These are phyloP conservation scores for Atherix ibis DNA, from an alignment of 2,888 invertebrate species.

Conservation along the genomic window DNA sequence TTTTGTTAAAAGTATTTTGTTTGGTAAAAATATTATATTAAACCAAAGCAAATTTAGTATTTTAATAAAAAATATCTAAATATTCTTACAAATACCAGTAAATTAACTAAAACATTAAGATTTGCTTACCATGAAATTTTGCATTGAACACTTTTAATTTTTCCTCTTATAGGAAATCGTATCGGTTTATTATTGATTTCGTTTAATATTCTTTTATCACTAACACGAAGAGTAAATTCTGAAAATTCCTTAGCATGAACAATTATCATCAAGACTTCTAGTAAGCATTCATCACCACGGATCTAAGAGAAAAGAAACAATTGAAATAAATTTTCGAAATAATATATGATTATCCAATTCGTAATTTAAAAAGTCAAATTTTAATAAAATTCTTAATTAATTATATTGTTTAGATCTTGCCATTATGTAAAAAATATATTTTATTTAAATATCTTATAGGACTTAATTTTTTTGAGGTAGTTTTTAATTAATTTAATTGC, in stretches of 20 bases:
- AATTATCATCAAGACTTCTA: slow-evolving; percentile 38
- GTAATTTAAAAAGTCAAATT: too few species aligned
- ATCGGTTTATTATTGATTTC: slow-evolving; percentile 48
- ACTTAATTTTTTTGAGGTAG: too few species aligned
- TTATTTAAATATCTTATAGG: too few species aligned
- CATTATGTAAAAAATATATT: slow-evolving; percentile 2
- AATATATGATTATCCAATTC: too few species aligned
- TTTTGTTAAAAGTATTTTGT: not conserved
- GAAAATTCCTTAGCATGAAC: slow-evolving; percentile 50
- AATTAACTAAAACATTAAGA: not conserved
- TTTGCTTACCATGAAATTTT: slow-evolving; percentile 54
- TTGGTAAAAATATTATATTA: not conserved
- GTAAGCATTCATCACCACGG: slow-evolving; percentile 40
- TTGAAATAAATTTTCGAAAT: too few species aligned
- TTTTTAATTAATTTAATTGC: too few species aligned
- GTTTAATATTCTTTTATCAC: slow-evolving; percentile 54
- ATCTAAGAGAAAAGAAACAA: slow-evolving; percentile 38
- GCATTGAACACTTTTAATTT: slow-evolving; percentile 52
- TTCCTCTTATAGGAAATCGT: slow-evolving; percentile 53
- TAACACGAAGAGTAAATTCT: slow-evolving; percentile 49
- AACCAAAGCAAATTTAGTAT: not conserved
- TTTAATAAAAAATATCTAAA: too few species aligned
- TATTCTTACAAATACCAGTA: not conserved
- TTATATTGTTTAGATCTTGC: not conserved
- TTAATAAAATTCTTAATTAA: too few species aligned